A percentile compares a stretch with the other conserved stretches of the same genome.
These are phyloP conservation scores for Sebastes variabilis DNA, from an alignment of 2,797 vertebrate species.

Conservation along the genomic window DNA sequence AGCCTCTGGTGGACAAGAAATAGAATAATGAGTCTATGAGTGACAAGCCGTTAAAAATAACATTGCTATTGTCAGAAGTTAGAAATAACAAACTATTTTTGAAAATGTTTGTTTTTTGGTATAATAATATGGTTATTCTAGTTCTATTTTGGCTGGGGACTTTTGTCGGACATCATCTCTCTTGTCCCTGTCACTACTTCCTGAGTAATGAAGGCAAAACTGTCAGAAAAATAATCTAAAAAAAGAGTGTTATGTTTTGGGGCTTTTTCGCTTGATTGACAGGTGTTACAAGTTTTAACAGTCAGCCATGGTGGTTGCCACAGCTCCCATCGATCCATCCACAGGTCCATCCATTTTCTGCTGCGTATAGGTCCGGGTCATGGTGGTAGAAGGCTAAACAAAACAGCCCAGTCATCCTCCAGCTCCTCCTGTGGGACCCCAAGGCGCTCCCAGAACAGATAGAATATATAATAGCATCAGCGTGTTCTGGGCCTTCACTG, in stretches of 20 bases:
- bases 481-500: neutral
- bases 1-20: neutral
- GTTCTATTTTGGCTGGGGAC: neutral
- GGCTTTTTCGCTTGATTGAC: conserved; percentile 21
- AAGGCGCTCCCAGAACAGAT: neutral
- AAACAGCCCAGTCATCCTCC: neutral
- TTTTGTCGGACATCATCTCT: neutral
- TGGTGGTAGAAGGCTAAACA: neutral
- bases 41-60: neutral
- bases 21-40: neutral
- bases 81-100: neutral
- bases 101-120: neutral
- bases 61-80: neutral
- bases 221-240: conserved; percentile 9
- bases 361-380: neutral
- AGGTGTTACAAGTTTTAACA: conserved; percentile 1
- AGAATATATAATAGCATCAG: neutral
- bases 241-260: neutral
- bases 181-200: neutral
- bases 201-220: neutral
- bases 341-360: neutral
- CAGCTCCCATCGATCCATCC: neutral
- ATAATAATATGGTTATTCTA: neutral
- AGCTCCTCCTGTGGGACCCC: neutral
- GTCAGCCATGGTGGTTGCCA: neutral